Evolutionary conservation across 2,113 vertebrate species (phyloP).

Genomic region (Chloroceryle aenea): DNA sequence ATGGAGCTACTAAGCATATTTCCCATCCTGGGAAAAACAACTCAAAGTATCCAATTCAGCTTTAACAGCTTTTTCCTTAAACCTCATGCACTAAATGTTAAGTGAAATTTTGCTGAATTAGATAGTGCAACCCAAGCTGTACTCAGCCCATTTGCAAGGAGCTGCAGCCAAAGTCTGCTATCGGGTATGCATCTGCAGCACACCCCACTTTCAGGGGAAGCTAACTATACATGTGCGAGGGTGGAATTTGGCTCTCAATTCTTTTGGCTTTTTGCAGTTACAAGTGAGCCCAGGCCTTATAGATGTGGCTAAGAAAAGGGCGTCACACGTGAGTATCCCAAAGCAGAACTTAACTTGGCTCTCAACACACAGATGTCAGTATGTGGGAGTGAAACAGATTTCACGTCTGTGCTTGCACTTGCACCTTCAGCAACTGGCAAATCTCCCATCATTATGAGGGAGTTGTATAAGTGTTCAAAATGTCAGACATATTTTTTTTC

Average conservation of each 20-base stretch:
- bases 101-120: conserved; percentile 35
- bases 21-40: conserved; percentile 4
- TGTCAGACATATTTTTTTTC: accelerated
- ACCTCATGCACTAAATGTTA: not conserved
- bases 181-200: conserved; percentile 8
- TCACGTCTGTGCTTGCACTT: not conserved
- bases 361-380: not conserved
- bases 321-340: not conserved
- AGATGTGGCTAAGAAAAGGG: conserved; percentile 35
- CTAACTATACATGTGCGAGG: not conserved
- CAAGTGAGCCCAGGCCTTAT: not conserved
- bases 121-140: not conserved
- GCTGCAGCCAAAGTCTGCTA: conserved; percentile 1
- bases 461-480: not conserved
- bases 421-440: not conserved
- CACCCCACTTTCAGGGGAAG: not conserved
- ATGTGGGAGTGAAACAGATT: not conserved
- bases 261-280: conserved; percentile 36
- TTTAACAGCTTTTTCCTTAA: conserved; percentile 31
- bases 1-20: not conserved
- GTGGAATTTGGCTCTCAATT: conserved; percentile 9
- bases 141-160: not conserved
- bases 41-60: conserved; percentile 16
- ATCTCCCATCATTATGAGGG: not conserved
- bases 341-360: not conserved